Percentiles rank a stretch among this genome's conserved stretches.
Evolutionary conservation across 2,113 vertebrate genomes (phyloP).

Genomic region (Loxodonta africana): DNA sequence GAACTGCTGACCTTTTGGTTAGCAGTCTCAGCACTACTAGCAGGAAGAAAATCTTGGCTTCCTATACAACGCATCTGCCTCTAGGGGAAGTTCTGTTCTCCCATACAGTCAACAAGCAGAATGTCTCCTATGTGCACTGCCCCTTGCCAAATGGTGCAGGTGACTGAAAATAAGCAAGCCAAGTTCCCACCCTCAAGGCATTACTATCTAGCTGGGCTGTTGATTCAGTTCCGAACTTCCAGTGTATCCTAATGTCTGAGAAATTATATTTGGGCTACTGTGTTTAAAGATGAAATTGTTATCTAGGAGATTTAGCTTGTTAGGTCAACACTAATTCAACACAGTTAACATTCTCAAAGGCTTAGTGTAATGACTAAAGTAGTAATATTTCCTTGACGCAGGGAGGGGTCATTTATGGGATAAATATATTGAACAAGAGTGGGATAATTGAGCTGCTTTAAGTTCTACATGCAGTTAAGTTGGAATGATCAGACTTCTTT

Average conservation of each 20-base stretch:
- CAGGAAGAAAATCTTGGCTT: neutral
- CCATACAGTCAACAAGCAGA: neutral
- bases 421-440: neutral
- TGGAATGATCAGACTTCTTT: neutral
- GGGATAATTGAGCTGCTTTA: neutral
- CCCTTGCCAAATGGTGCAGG: neutral
- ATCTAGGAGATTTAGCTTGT: constrained; percentile 7
- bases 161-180: neutral
- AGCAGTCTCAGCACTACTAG: neutral
- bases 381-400: constrained; percentile 42
- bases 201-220: neutral
- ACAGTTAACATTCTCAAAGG: neutral
- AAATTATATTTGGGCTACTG: neutral
- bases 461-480: neutral
- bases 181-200: neutral
- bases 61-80: neutral
- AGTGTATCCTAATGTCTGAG: neutral
- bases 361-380: neutral
- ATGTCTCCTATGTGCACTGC: rapidly evolving
- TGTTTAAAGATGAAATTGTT: neutral
- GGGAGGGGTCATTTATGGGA: neutral
- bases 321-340: neutral
- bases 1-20: too few species aligned
- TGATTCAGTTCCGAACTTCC: neutral
- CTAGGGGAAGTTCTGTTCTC: neutral